Conservation (phyloP, 2,888 invertebrate species). For the Phyto melanocephala region DNA sequence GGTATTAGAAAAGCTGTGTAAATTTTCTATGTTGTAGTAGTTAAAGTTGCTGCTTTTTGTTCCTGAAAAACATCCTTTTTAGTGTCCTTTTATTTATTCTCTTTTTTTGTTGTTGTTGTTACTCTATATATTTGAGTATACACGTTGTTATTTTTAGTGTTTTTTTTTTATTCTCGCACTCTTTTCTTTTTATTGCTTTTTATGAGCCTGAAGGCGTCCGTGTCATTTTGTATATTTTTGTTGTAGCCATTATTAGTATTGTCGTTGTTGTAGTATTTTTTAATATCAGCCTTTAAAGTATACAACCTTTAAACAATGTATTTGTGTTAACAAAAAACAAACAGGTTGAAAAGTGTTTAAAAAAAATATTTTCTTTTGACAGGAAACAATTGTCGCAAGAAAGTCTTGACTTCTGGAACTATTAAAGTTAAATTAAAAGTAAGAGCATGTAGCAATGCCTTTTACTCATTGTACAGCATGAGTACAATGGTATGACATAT, state of each 20-base stretch:
- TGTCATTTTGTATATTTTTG: constrained; percentile 46
- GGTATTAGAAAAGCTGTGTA: neutral
- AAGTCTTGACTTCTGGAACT: no score
- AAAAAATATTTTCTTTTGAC: no score
- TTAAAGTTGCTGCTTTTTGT: neutral
- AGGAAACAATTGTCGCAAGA: no score
- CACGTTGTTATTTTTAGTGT: constrained; percentile 24
- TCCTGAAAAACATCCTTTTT: neutral
- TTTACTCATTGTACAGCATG: no score
- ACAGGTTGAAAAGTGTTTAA: neutral
- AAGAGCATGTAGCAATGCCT: no score
- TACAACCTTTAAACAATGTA: constrained; percentile 27
- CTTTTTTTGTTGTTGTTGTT: no score
- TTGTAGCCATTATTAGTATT: constrained; percentile 6
- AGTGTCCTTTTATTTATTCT: neutral
- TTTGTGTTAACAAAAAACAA: neutral
- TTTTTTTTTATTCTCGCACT: neutral
- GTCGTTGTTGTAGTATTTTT: neutral
- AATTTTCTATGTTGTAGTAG: neutral
- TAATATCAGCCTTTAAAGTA: neutral
- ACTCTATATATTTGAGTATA: neutral
- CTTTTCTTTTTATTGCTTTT: constrained; percentile 16
- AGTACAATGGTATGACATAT: no score
- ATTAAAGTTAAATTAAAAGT: no score
- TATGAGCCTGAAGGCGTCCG: constrained; percentile 57